A percentile compares a stretch with the other conserved stretches of the same genome.
Evolutionary conservation across 2,888 invertebrate species (phyloP).

Genomic region (Steinernema scapterisci): DNA sequence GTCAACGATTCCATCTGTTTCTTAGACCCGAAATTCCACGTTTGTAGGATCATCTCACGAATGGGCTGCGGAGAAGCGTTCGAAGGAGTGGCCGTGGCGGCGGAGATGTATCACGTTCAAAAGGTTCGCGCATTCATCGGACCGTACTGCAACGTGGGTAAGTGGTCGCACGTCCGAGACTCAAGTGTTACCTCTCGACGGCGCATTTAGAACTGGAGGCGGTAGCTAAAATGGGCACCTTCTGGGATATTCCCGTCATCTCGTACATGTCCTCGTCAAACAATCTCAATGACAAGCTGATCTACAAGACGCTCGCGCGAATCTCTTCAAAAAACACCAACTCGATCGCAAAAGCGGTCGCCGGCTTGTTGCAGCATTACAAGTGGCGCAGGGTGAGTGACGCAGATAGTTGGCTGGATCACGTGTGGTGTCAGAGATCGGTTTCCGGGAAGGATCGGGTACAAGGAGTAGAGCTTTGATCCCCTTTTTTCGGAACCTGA

Average conservation of each 20-base stretch:
- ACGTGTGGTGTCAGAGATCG: not conserved
- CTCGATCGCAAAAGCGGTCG: constrained; percentile 61
- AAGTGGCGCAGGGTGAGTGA: constrained; percentile 39
- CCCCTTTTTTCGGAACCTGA: no score
- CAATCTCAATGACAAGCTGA: constrained; percentile 51
- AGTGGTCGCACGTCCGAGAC: not conserved
- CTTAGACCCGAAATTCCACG: constrained; percentile 40
- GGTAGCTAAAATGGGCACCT: constrained; percentile 64
- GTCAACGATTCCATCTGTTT: constrained; percentile 38
- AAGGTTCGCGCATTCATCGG: constrained; percentile 64
- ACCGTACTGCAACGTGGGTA: constrained; percentile 62
- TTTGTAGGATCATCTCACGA: constrained; percentile 14
- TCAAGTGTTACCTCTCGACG: not conserved
- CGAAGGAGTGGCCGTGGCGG: constrained; percentile 65
- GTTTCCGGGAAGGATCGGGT: not conserved
- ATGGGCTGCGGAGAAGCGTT: constrained; percentile 63
- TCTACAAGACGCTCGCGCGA: constrained; percentile 57
- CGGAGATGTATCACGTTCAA: constrained; percentile 64
- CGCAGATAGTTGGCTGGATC: not conserved
- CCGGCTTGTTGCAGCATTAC: constrained; percentile 59
- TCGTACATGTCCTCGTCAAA: constrained; percentile 62
- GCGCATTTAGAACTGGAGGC: constrained; percentile 59
- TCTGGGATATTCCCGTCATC: constrained; percentile 65
- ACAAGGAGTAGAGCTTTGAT: not conserved
- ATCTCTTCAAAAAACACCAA: constrained; percentile 60